Percentiles rank a stretch among this genome's conserved stretches.
Conservation (phyloP, 2,797 vertebrate species). For the Onychomys arenicola region DNA sequence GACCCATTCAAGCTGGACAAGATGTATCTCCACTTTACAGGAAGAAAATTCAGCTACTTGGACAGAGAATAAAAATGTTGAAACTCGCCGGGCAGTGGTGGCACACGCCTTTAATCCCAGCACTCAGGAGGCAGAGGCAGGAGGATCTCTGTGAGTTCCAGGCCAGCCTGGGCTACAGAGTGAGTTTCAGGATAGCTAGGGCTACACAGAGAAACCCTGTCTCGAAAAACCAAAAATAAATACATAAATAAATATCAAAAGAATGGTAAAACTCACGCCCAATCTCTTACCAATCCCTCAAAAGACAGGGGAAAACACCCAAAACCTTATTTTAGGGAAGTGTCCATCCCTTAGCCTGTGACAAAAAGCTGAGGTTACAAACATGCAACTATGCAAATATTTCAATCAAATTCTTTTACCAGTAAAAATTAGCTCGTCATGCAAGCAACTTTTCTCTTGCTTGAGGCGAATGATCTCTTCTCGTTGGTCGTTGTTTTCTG, state of each 20-base stretch:
- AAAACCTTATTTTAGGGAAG: not conserved
- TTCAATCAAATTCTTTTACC: conserved; percentile 86
- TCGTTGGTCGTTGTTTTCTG: conserved; percentile 91
- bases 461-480: conserved; percentile 93
- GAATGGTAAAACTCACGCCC: not conserved
- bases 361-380: not conserved
- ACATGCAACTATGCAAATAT: not conserved
- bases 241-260: not conserved
- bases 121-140: not conserved
- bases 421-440: conserved; percentile 87
- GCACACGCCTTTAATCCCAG: not conserved
- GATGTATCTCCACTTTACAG: not conserved
- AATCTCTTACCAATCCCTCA: not conserved
- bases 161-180: not conserved
- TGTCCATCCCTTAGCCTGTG: not conserved
- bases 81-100: not conserved
- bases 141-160: not conserved
- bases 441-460: conserved; percentile 90
- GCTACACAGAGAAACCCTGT: not conserved
- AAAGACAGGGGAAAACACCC: not conserved
- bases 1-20: not conserved
- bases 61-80: not conserved
- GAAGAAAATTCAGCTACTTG: not conserved
- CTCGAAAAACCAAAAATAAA: not conserved
- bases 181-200: not conserved